Evolutionary conservation across 1,140 invertebrate genomes (phyloP).

Genomic region (Heliconius nattereri): DNA sequence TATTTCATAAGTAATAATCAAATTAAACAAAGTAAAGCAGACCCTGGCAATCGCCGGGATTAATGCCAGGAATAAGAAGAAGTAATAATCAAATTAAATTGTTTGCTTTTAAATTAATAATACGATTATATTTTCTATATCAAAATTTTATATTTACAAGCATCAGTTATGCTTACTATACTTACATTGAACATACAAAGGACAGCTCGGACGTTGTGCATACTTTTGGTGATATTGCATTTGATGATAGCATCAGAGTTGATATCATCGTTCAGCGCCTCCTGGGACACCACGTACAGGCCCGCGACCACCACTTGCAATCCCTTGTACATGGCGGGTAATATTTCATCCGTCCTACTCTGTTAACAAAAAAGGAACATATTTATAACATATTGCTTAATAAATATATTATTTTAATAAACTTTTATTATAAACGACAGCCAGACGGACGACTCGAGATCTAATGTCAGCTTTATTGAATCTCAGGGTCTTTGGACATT

Average conservation of each 20-base stretch:
- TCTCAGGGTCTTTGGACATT: constrained; percentile 33
- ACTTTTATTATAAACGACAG: neutral
- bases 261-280: constrained; percentile 54
- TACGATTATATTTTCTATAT: no score
- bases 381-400: neutral
- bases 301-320: constrained; percentile 69
- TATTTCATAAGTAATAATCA: neutral
- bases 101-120: no score
- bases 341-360: constrained; percentile 55
- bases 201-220: constrained; percentile 62
- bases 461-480: constrained; percentile 34
- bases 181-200: constrained; percentile 71
- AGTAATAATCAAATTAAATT: neutral
- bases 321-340: constrained; percentile 70
- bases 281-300: constrained; percentile 50
- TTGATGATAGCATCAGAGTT: constrained; percentile 53
- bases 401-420: neutral
- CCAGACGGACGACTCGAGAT: neutral
- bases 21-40: no score
- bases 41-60: no score
- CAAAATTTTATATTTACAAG: no score
- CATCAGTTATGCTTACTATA: constrained; percentile 27
- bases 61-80: no score
- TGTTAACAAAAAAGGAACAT: constrained; percentile 51
- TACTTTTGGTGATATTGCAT: constrained; percentile 53